Percentiles rank a stretch among this genome's conserved stretches.
Conservation (phyloP, 2,113 vertebrate genomes). For the Sander vitreus region DNA sequence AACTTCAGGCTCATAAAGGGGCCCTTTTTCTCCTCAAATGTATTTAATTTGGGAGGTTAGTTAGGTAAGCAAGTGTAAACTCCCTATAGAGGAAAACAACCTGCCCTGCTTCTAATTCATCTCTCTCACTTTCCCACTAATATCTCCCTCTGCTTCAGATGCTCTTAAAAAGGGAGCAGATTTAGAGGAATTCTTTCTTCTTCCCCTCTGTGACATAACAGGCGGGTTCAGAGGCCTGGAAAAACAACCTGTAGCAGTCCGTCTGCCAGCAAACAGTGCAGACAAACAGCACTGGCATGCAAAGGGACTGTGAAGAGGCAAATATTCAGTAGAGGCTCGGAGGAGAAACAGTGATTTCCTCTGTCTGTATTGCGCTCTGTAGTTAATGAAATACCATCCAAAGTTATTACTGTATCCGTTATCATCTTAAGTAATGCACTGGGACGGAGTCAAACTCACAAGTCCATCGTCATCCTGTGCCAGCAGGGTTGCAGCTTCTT, state of each 20-base stretch:
- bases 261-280: constrained; percentile 43
- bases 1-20: constrained; percentile 75
- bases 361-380: constrained; percentile 1
- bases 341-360: constrained; percentile 35
- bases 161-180: constrained; percentile 41
- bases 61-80: constrained; percentile 73
- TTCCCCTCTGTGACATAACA: constrained; percentile 62
- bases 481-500: no score
- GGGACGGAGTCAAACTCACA: no score
- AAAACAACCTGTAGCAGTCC: constrained; percentile 45
- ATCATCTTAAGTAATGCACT: no score
- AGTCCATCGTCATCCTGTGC: no score
- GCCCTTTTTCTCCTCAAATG: constrained; percentile 55
- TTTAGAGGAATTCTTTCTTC: constrained; percentile 59
- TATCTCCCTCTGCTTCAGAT: constrained; percentile 20
- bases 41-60: constrained; percentile 77
- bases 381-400: constrained; percentile 6
- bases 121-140: background rate
- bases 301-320: background rate
- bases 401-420: no score
- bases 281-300: constrained; percentile 42
- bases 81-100: constrained; percentile 63
- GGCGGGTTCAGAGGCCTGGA: constrained; percentile 46
- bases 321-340: background rate
- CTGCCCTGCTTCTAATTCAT: constrained; percentile 22